These are phyloP conservation scores for Dicrostonyx torquatus DNA, from an alignment of 2,797 vertebrate genomes.

Conservation along the genomic window DNA sequence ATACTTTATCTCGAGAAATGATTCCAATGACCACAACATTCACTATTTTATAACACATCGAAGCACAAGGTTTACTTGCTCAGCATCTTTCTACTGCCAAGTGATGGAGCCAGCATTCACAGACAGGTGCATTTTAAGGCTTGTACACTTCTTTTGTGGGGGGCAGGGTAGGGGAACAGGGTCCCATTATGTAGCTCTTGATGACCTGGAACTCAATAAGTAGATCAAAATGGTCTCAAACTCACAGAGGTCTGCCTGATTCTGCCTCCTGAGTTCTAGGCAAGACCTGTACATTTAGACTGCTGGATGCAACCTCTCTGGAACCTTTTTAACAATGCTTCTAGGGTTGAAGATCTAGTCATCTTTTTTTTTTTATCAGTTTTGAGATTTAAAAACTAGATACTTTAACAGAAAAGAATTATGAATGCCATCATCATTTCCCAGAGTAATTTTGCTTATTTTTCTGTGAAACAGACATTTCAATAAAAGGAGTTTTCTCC, in stretches of 20 bases:
- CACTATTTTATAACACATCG: background rate
- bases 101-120: background rate
- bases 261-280: background rate
- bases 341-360: background rate
- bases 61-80: background rate
- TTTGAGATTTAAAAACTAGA: constrained; percentile 13
- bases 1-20: background rate
- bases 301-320: background rate
- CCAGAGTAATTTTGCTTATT: background rate
- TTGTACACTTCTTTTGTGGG: background rate
- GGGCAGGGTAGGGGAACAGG: background rate
- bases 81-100: background rate
- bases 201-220: background rate
- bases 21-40: background rate
- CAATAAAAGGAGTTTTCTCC: background rate
- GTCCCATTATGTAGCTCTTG: background rate
- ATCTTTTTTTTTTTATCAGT: background rate
- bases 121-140: background rate
- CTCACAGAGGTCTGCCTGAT: no score
- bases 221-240: background rate
- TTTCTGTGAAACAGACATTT: background rate
- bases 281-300: background rate
- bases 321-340: background rate
- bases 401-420: background rate
- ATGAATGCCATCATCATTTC: background rate